phyloP scores from a whole-genome alignment of 2,888 invertebrate genomes.

The Sussaba pulchella region DNA sequence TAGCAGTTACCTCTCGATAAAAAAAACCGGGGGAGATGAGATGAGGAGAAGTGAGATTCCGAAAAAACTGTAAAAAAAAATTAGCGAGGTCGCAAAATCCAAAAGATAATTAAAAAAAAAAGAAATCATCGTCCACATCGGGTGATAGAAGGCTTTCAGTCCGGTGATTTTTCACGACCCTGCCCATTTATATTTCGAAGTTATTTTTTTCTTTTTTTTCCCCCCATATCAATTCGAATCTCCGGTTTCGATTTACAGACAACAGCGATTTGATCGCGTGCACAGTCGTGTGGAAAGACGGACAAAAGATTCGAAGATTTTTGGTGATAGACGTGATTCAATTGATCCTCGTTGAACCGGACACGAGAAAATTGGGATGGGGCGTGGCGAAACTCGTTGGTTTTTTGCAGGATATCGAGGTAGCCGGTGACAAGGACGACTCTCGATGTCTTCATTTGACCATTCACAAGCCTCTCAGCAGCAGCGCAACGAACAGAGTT shows the following conservation, averaged over 20 bases:
- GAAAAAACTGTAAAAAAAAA: too few species aligned
- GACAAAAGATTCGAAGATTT: slow-evolving; percentile 95
- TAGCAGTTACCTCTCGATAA: too few species aligned
- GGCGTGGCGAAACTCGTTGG: slow-evolving; percentile 99
- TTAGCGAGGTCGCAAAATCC: too few species aligned
- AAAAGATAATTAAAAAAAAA: too few species aligned
- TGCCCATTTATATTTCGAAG: too few species aligned
- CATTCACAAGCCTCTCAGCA: slow-evolving; percentile 92
- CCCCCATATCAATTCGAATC: slow-evolving; percentile 77
- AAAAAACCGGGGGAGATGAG: too few species aligned
- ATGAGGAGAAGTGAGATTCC: too few species aligned
- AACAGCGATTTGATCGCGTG: slow-evolving; percentile 99
- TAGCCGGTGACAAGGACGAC: slow-evolving; percentile 97
- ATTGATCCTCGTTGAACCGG: slow-evolving; percentile 98
- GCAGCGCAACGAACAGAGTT: slow-evolving; percentile 89
- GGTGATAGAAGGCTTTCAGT: too few species aligned
- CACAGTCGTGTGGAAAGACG: slow-evolving; percentile 95
- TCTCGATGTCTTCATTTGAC: slow-evolving; percentile 97
- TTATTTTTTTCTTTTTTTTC: background rate
- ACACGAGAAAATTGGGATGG: slow-evolving; percentile 97
- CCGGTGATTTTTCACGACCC: too few species aligned
- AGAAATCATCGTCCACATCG: too few species aligned
- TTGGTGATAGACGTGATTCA: slow-evolving; percentile 98
- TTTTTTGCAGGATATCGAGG: slow-evolving; percentile 97
- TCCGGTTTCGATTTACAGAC: slow-evolving; percentile 87